Evolutionary conservation across 1,140 invertebrate species (phyloP).

Genomic region (Bombus cullumanus): DNA sequence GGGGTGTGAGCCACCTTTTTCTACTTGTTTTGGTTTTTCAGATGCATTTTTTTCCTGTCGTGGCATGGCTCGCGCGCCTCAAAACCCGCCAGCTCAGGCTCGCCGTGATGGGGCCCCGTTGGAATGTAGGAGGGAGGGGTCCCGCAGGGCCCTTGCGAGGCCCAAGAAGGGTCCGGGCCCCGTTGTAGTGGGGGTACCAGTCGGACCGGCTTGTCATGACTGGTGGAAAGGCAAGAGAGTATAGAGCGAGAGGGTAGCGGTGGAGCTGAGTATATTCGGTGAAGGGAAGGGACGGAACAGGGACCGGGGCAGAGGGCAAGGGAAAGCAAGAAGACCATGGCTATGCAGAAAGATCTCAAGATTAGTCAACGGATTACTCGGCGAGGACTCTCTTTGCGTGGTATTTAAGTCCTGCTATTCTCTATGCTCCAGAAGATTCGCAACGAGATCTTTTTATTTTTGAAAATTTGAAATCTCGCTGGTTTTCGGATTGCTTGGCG

Average conservation of each 20-base stretch:
- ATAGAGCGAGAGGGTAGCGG: conserved; percentile 54
- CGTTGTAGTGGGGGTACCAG: conserved; percentile 67
- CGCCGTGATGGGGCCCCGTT: conserved; percentile 67
- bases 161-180: conserved; percentile 65
- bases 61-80: conserved; percentile 70
- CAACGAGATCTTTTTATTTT: background rate
- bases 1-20: conserved; percentile 67
- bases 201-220: conserved; percentile 74
- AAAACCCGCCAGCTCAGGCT: conserved; percentile 71
- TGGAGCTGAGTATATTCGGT: conserved; percentile 45
- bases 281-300: conserved; percentile 20
- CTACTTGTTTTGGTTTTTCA: conserved; percentile 75
- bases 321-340: conserved; percentile 58
- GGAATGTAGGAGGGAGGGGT: conserved; percentile 71
- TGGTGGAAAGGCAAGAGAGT: conserved; percentile 51
- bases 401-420: conserved; percentile 13
- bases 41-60: conserved; percentile 74
- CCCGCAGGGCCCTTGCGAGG: conserved; percentile 64
- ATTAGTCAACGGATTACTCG: conserved; percentile 67
- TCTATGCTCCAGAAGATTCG: background rate
- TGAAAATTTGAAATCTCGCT: background rate
- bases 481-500: no score
- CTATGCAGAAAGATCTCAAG: conserved; percentile 74
- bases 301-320: conserved; percentile 23
- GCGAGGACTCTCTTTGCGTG: conserved; percentile 11